These are phyloP conservation scores for Poecilobothrus nobilitatus DNA, from an alignment of 2,888 invertebrate species.

Conservation along the genomic window DNA sequence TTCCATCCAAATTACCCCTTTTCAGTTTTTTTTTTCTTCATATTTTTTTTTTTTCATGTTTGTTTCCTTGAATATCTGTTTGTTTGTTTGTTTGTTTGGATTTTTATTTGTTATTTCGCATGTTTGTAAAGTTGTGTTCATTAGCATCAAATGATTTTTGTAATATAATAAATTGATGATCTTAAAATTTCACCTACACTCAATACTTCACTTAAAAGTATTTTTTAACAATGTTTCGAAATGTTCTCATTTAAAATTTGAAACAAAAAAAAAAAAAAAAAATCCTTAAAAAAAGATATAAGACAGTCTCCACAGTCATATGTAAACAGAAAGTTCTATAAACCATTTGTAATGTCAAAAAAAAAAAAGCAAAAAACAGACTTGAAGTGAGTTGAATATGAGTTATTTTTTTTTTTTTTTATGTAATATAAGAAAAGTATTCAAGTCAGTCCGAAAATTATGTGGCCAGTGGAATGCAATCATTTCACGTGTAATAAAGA, in stretches of 20 bases:
- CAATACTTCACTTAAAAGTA: no score
- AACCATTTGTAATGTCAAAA: not conserved
- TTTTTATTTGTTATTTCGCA: no score
- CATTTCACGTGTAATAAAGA: no score
- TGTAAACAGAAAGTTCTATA: not conserved
- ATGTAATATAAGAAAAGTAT: no score
- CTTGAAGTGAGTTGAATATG: no score
- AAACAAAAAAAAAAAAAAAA: not conserved
- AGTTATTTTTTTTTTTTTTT: no score
- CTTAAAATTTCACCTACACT: not conserved
- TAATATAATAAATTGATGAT: not conserved
- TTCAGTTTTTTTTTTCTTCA: not conserved
- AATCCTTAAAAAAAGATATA: not conserved
- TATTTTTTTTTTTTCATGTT: not conserved
- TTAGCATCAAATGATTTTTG: not conserved
- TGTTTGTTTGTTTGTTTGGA: no score
- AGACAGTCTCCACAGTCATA: not conserved
- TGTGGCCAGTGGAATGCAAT: not conserved
- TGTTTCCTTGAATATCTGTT: not conserved
- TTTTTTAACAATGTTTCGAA: not conserved
- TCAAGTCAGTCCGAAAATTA: no score
- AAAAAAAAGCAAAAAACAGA: no score
- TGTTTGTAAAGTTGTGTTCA: no score
- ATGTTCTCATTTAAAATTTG: not conserved
- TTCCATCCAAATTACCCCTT: constrained; percentile 3